Base-by-base conservation (phyloP, 2,888 invertebrate genomes). In the Drosophila neutralis region DNA sequence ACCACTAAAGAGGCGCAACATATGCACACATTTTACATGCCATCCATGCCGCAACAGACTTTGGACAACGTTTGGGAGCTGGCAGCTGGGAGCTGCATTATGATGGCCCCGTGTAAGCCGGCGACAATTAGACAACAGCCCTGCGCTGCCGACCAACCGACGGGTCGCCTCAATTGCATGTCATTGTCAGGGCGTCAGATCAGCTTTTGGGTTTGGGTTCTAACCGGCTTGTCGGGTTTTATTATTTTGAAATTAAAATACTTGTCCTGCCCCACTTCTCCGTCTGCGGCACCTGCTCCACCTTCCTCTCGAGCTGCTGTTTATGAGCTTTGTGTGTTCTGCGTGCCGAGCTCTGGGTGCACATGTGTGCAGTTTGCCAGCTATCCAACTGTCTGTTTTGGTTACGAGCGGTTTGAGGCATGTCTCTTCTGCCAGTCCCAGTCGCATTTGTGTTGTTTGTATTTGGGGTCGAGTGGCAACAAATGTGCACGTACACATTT, bases 111-210 rank as follows among this genome's bases (percentile, higher is more conserved):
- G 24, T 68, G 57, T 27, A 36, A 42, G 42, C 67, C 70, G 61
- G 75, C 78, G 87, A 89, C 87, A 89, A 89, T 89, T 86, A 86
- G 87, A 89, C 87, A 86, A 89, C 82, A 76, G 82, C 78, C 64
- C 36, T 45, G 51, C 38, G 58, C 52, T 51, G 61, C 40, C 56
- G 8, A 40, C 27, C 27, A 18, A 56, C 38, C n/a, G 31, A 40
- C 57, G 66, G 78, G 38, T 68, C 56, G 71, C 83, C 62, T 81
- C 85, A 81, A 89, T 89, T 85, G 82, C 89, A 76, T 87, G 89
- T 80, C 89, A 88, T 88, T 88, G 89, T 88, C 89, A 75, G 73
- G 62, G 66, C 64, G 29, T 59, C 71, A 59, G 65, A 58, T 38
- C 66, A 31, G 69, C 69, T 45, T 38, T 53, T 62, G 53, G 57